Evolutionary conservation across 2,797 vertebrate genomes (phyloP).

Genomic region (Mormyrus hasselquistii): DNA sequence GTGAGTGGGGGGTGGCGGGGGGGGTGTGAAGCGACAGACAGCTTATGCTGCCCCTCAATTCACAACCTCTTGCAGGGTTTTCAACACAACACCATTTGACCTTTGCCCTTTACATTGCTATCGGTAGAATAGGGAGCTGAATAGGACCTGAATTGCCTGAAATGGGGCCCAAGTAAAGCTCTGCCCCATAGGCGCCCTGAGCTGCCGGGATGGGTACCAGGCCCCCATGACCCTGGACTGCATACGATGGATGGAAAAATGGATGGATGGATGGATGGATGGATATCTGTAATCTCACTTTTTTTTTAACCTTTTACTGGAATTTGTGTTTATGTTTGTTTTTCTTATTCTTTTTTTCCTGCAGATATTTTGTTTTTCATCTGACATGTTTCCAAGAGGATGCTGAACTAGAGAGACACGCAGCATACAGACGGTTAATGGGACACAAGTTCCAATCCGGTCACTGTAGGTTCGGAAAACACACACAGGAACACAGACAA

Average conservation of each 20-base stretch:
- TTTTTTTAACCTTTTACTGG: neutral
- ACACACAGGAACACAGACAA: neutral
- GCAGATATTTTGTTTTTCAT: neutral
- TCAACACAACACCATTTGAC: neutral
- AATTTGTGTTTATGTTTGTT: neutral
- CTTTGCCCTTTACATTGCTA: neutral
- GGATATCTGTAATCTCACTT: neutral
- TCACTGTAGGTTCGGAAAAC: neutral
- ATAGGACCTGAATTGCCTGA: neutral
- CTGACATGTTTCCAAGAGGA: neutral
- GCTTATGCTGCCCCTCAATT: neutral
- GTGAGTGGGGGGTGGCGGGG: conserved; percentile 47
- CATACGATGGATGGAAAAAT: neutral
- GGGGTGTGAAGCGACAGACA: neutral
- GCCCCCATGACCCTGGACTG: neutral
- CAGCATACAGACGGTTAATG: neutral
- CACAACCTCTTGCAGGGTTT: neutral
- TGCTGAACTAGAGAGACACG: neutral
- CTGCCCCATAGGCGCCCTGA: neutral
- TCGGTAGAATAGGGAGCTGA: neutral
- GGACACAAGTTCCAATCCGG: neutral
- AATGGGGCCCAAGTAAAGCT: neutral
- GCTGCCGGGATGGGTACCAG: neutral
- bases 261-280: neutral
- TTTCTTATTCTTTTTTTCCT: neutral